phyloP scores from a whole-genome alignment of 2,797 vertebrate genomes.

The Vipera latastei region DNA sequence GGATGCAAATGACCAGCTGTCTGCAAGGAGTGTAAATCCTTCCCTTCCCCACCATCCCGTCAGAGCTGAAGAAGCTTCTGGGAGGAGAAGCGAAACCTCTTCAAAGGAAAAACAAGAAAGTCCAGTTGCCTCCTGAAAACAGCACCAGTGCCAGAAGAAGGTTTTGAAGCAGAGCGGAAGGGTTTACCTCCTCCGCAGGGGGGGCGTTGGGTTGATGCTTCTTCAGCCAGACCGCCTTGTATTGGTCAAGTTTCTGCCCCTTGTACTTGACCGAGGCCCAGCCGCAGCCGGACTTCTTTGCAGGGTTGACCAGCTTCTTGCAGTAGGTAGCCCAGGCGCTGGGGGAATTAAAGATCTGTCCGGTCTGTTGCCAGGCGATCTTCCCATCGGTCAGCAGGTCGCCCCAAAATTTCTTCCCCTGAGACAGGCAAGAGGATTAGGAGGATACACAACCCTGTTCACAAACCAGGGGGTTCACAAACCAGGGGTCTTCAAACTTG shows the following conservation, averaged over 20 bases:
- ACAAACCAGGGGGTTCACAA: no score
- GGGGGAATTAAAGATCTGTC: conserved; percentile 93
- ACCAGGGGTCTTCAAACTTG: no score
- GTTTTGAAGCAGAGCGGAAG: no score
- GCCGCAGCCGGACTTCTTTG: conserved; percentile 95
- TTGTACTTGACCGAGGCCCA: conserved; percentile 96
- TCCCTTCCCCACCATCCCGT: no score
- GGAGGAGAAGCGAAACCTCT: no score
- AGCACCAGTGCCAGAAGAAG: not conserved
- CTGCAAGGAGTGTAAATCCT: no score
- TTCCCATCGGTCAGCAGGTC: conserved; percentile 90
- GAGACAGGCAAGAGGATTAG: not conserved
- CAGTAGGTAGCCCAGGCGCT: conserved; percentile 98
- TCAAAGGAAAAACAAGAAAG: not conserved
- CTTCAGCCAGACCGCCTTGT: conserved; percentile 92
- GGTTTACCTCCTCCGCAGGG: conserved; percentile 81
- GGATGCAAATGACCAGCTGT: no score
- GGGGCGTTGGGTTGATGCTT: conserved; percentile 82
- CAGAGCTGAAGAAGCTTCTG: no score
- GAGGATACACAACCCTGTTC: no score
- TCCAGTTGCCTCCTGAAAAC: no score
- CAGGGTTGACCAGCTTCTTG: conserved; percentile 93
- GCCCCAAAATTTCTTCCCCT: conserved; percentile 95
- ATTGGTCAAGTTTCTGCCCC: conserved; percentile 94
- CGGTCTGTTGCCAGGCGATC: conserved; percentile 94